Evolutionary conservation across 2,113 vertebrate genomes (phyloP), one percentile per base, ranked within the genome.

Genomic region (Paedocypris sp.): DNA sequence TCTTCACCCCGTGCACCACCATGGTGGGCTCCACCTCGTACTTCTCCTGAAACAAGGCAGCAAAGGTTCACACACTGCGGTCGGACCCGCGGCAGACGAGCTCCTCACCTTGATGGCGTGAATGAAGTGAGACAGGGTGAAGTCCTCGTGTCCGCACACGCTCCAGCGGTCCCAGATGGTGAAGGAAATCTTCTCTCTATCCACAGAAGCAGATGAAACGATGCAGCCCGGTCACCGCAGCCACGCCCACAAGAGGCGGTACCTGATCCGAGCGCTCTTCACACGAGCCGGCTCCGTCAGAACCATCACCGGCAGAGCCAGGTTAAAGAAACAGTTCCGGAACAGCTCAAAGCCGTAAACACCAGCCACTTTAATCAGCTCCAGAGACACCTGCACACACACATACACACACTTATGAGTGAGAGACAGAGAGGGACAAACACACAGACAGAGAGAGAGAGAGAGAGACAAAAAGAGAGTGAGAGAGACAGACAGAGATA

Each of bases 151-250:
- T 46, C 95, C 95, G 65, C 82, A 82, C 76, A 99, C 70, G 23
- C 83, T 89, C 95, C 95, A 99, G 65, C 87, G 91, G 76, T 99
- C 95, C 94, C 95, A 99, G 78, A 98, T 98, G 43, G 93, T 90
- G 86, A 97, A 99, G 41, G 87, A 90, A 70, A 99, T 90, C 65
- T 90, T 85, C 65, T 92, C 89, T 84, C 94, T 99, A 80, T 72
- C 60, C 3, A 50, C 11, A 51, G 4, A 51, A 38, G 33, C 32
- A 28, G 4, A 54, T 1, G 6, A 41, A 39, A 28, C 4, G 7
- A 28, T 5, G 9, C 11, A n/a, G n/a, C n/a, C n/a, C n/a, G n/a
- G n/a, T n/a, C n/a, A n/a, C n/a, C n/a, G n/a, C n/a, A n/a, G n/a
- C n/a, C n/a, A n/a, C 11, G 15, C 22, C 2, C 3, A 26, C 5